Evolutionary conservation across 2,888 invertebrate genomes (phyloP).

Genomic region (Chironomus riparius): DNA sequence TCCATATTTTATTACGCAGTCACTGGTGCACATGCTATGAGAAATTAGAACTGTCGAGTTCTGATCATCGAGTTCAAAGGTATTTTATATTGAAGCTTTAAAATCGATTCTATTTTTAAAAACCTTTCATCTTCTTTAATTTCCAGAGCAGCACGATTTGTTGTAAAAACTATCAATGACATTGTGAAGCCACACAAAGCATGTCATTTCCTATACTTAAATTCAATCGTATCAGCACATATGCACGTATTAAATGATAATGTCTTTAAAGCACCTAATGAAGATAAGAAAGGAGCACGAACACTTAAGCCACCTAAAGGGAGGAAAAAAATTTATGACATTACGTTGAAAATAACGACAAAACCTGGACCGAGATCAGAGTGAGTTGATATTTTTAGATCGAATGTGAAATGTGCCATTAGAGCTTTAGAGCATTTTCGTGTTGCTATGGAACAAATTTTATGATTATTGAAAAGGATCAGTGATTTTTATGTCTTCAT

Average conservation of each 20-base stretch:
- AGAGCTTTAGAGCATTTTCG: no score
- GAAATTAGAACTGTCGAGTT: slow-evolving; percentile 48
- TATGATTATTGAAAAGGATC: not conserved
- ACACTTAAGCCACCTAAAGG: not conserved
- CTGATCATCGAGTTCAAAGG: slow-evolving; percentile 45
- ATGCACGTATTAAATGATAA: slow-evolving; percentile 17
- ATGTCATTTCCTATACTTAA: slow-evolving; percentile 56
- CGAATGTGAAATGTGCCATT: no score
- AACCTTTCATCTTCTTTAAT: not conserved
- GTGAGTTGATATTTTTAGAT: slow-evolving; percentile 3
- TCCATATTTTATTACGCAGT: slow-evolving; percentile 32
- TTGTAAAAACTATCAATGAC: slow-evolving; percentile 57
- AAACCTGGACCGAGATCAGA: slow-evolving; percentile 44
- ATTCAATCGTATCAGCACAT: slow-evolving; percentile 41
- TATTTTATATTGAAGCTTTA: not conserved
- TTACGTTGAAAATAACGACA: slow-evolving; percentile 44
- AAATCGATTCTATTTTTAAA: not conserved
- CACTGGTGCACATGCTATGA: slow-evolving; percentile 86
- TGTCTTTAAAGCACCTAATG: slow-evolving; percentile 25
- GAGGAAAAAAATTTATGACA: slow-evolving; percentile 33
- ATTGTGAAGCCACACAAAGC: slow-evolving; percentile 51
- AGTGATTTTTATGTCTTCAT: not conserved
- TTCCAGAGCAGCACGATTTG: slow-evolving; percentile 47
- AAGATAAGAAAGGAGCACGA: slow-evolving; percentile 38
- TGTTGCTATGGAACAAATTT: not conserved